Evolutionary conservation across 2,888 invertebrate genomes (phyloP), one percentile per base, ranked within the genome.

Genomic region (Bellardia pandia): DNA sequence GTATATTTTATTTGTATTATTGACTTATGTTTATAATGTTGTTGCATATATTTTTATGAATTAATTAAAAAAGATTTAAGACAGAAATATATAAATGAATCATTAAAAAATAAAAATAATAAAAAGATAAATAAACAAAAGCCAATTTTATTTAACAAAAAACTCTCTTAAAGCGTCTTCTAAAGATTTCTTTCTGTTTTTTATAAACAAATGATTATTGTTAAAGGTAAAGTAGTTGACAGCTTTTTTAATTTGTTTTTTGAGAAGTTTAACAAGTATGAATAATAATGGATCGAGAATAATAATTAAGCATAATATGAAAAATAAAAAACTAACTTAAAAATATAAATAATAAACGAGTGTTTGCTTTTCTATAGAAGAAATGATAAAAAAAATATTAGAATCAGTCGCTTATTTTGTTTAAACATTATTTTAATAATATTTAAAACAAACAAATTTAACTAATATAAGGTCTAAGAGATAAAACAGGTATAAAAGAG

Each of bases 241-340:
- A 42, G 40, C 23, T 11, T n/a, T 37, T 8, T 42, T n/a, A 53
- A 42, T 56, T 40, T 48, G 2, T 33, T 62, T 53, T 40, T 60
- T 14, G 23, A 16, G 30, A 42, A 81, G 30, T 64, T 62, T 71
- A 42, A 56, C 7, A 51, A 23, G 14, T 30, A 60, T 14, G 53
- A 64, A 66, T 74, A 60, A 74, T 30, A 62, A 74, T 74, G 66
- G 33, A 48, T 2, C 33, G 8, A 23, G 40, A 48, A 68, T n/a
- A 80, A 58, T 58, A n/a, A 74, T 45, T 16, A 77, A 77, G 78
- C 51, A 58, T 62, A 68, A 69, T 69, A 68, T 58, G 42, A 2
- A 58, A 71, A 83, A 66, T 72, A 72, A 78, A 77, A 71, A 83
- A 83, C 83, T 71, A 86, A 76, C 83, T 86, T 76, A 83, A 83